Percentiles rank a stretch among this genome's conserved stretches.
Conservation (phyloP, 2,888 invertebrate species). For the Uropetala carovei region DNA sequence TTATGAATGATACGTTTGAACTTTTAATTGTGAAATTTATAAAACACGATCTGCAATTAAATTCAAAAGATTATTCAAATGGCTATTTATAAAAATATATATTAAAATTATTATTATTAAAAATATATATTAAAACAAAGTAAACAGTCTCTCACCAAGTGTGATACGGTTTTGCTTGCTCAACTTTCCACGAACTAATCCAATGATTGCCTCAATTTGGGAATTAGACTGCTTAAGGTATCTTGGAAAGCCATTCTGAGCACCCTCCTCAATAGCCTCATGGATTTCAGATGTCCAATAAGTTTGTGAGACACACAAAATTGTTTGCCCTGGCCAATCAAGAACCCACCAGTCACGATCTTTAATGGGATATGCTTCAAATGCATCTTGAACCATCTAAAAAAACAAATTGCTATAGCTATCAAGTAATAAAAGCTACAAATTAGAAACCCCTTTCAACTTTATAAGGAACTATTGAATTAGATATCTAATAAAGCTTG, state of each 20-base stretch:
- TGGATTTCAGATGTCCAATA: slow-evolving; percentile 96
- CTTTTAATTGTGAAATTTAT: too few relatives aligned
- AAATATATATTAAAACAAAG: not conserved
- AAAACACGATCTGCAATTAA: too few relatives aligned
- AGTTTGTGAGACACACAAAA: slow-evolving; percentile 89
- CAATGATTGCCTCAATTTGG: slow-evolving; percentile 71
- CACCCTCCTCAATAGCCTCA: slow-evolving; percentile 78
- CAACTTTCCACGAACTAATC: slow-evolving; percentile 84
- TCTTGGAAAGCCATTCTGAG: not conserved
- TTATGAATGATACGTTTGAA: too few relatives aligned
- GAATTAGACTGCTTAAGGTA: slow-evolving; percentile 61
- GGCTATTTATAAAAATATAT: not conserved
- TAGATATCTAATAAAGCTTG: too few relatives aligned
- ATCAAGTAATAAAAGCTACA: not conserved
- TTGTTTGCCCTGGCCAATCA: slow-evolving; percentile 94
- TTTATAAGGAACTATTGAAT: too few relatives aligned
- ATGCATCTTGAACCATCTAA: slow-evolving; percentile 81
- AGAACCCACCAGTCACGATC: slow-evolving; percentile 88
- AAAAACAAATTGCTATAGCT: slow-evolving; percentile 41
- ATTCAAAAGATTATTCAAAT: not conserved
- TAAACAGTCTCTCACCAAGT: slow-evolving; percentile 79
- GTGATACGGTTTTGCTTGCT: slow-evolving; percentile 92
- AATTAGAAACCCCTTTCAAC: not conserved
- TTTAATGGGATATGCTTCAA: slow-evolving; percentile 83
- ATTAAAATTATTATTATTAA: not conserved